Evolutionary conservation across 2,113 vertebrate species (phyloP).

Genomic region (Ramphastos sulfuratus): DNA sequence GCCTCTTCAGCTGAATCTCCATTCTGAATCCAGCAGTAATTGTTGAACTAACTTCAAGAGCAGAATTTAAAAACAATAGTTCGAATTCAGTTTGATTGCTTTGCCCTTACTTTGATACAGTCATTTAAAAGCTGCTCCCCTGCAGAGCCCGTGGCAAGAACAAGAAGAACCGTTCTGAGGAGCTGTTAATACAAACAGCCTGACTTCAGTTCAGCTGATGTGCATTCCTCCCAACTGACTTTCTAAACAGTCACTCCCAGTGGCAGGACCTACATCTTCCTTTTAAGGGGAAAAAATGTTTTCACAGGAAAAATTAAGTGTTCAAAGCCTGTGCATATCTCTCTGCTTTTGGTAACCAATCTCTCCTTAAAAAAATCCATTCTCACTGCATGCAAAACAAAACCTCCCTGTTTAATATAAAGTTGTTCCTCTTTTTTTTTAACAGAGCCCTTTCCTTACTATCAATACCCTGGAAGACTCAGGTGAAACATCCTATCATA

Average conservation of each 20-base stretch:
- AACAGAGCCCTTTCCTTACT: not conserved
- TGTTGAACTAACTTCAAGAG: not conserved
- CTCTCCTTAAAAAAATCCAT: not conserved
- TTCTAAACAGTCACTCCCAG: slow-evolving; percentile 61
- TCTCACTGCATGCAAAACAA: accelerated
- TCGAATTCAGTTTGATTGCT: not conserved
- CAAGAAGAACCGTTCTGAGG: not conserved
- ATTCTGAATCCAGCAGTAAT: not conserved
- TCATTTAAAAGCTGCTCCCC: not conserved
- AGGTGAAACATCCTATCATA: not conserved
- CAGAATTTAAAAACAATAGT: not conserved
- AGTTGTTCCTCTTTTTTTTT: not conserved
- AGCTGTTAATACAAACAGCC: slow-evolving; percentile 38
- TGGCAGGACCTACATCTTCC: slow-evolving; percentile 66
- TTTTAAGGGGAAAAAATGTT: slow-evolving; percentile 81
- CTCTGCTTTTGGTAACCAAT: not conserved
- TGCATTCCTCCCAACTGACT: slow-evolving; percentile 54
- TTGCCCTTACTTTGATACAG: not conserved
- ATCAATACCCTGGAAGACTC: not conserved
- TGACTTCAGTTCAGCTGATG: slow-evolving; percentile 54
- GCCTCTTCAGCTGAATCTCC: not conserved
- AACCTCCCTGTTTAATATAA: not conserved
- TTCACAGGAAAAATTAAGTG: slow-evolving; percentile 70
- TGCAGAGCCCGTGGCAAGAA: not conserved
- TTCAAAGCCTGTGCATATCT: slow-evolving; percentile 19